Evolutionary conservation across 2,113 vertebrate species (phyloP), one percentile per base, ranked within the genome.

Genomic region (Ondatra zibethicus): DNA sequence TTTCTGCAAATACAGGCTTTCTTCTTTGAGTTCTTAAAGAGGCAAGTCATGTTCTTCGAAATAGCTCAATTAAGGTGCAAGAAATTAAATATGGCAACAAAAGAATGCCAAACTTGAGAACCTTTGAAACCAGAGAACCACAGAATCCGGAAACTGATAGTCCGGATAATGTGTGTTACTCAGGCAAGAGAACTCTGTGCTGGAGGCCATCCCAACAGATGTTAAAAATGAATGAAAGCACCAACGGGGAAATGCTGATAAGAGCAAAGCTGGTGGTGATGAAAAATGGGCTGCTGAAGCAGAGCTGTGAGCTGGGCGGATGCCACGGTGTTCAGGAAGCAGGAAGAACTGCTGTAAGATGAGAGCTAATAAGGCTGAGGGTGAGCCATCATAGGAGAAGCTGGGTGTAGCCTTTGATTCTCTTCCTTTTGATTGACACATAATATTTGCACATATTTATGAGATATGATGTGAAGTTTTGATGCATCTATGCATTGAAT

Each of bases 191-290:
- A 75, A 14, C 61, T 63, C 75, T 66, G n/a, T 52, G 50, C 39
- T 86, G 77, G 29, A 81, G 72, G 4, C 17, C 58, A 14, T 55
- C 84, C 31, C 23, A 2, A 29, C 47, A 36, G 27, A 76, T 88
- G 47, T 66, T n/a, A 86, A 82, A 95, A 65, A 52, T 55, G n/a
- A 50, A 21, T 85, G 76, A 85, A 78, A 25, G 90, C 47, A 75
- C 45, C 52, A 80, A 58, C 77, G 68, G 17, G 17, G 61, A 58
- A 70, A 66, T 45, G 45, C n/a, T 29, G 13, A 4, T 70, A 92
- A 50, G 55, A 94, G 14, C 5, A 77, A 36, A 27, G 6, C 33
- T 92, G 86, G 45, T 58, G 36, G 21, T 92, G 21, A n/a, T 72
- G 12, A 65, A 73, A 58, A n/a, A 75, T 9, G 1, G 78, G 8